Evolutionary conservation across 1,140 invertebrate genomes (phyloP).

Genomic region (Drusus annulatus): DNA sequence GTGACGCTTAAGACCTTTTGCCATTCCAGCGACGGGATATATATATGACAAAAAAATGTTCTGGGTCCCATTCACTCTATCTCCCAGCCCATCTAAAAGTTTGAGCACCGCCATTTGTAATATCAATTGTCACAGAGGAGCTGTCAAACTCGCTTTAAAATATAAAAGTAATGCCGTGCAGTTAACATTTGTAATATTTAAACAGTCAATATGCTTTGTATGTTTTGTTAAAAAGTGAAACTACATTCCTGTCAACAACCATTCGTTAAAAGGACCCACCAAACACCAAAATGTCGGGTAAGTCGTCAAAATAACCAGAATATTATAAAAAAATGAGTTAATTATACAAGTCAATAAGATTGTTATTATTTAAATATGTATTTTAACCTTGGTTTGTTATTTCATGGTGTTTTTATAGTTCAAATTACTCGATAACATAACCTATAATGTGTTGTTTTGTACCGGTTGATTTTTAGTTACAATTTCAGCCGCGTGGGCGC

Average conservation of each 20-base stretch:
- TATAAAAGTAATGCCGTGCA: not conserved
- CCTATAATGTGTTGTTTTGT: conserved; percentile 10
- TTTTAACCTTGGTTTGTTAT: too few species aligned
- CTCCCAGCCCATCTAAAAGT: not conserved
- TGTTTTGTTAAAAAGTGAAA: conserved; percentile 11
- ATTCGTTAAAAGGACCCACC: not conserved
- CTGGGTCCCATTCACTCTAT: too few species aligned
- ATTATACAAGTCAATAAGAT: too few species aligned
- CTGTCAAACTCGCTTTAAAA: not conserved
- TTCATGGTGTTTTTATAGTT: too few species aligned
- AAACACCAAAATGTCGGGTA: not conserved
- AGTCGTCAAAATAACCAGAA: not conserved
- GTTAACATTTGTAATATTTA: not conserved
- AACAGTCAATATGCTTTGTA: not conserved
- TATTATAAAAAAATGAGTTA: not conserved
- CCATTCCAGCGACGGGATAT: too few species aligned
- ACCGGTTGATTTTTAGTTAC: not conserved
- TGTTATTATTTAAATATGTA: too few species aligned
- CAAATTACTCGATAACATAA: conserved; percentile 15
- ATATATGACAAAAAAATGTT: too few species aligned
- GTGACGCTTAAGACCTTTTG: too few species aligned
- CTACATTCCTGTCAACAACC: not conserved
- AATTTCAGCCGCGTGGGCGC: not conserved
- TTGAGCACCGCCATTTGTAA: not conserved
- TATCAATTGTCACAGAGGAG: not conserved